Conservation (phyloP, 2,888 invertebrate genomes). For the Pheosia tremula region DNA sequence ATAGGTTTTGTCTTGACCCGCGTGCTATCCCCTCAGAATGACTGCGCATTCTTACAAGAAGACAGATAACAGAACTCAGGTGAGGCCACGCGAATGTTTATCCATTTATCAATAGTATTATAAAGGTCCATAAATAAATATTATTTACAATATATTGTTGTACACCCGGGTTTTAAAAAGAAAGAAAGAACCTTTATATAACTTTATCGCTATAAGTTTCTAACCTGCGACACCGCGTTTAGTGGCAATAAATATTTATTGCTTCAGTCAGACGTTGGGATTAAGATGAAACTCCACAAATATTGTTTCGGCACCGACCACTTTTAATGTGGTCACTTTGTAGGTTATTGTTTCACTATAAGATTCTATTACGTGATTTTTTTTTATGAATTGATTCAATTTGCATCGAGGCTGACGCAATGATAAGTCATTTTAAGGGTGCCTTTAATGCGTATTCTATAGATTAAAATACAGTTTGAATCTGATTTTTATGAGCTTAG, state of each 20-base stretch:
- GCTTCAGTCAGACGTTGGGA: slow-evolving; percentile 61
- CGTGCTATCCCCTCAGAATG: too few relatives aligned
- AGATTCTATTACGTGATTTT: slow-evolving; percentile 9
- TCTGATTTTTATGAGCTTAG: too few relatives aligned
- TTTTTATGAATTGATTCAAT: slow-evolving; percentile 13
- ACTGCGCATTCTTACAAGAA: too few relatives aligned
- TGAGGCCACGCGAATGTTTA: too few relatives aligned
- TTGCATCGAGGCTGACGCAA: not conserved
- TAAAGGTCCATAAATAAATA: too few relatives aligned
- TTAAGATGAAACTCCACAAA: slow-evolving; percentile 63
- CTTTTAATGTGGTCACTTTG: slow-evolving; percentile 49
- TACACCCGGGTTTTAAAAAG: too few relatives aligned
- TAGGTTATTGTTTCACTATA: slow-evolving; percentile 38
- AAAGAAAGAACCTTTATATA: too few relatives aligned
- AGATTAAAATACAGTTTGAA: not conserved
- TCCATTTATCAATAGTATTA: too few relatives aligned
- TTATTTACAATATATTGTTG: too few relatives aligned
- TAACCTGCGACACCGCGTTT: slow-evolving; percentile 34
- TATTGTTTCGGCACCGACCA: slow-evolving; percentile 44
- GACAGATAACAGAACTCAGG: too few relatives aligned
- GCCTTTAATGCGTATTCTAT: not conserved
- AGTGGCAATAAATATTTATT: slow-evolving; percentile 76
- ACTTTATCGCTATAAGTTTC: slow-evolving; percentile 22
- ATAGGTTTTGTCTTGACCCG: too few relatives aligned
- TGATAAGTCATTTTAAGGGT: not conserved